phyloP scores from a whole-genome alignment of 2,888 invertebrate species.

The Sepioteuthis lessoniana region DNA sequence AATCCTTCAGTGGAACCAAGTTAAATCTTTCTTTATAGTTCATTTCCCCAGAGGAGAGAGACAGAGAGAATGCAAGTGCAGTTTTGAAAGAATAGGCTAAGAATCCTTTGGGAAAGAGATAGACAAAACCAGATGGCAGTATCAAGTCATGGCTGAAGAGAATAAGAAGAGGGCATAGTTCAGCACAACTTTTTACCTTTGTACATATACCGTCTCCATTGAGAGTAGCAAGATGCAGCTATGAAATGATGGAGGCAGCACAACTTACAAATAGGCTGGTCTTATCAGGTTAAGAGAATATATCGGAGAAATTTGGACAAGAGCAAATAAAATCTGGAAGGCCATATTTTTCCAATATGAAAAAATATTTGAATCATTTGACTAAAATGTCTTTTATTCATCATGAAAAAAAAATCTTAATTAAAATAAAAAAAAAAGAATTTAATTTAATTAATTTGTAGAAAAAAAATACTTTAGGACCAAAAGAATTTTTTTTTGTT shows the following conservation, averaged over 20 bases:
- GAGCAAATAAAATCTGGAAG: constrained; percentile 1
- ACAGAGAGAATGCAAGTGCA: not conserved
- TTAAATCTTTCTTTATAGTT: too few species aligned
- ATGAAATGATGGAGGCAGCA: constrained; percentile 17
- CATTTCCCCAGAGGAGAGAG: not conserved
- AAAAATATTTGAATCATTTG: constrained; percentile 45
- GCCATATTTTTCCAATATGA: constrained; percentile 45
- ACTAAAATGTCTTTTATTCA: not conserved
- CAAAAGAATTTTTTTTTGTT: not conserved
- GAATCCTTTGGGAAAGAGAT: not conserved
- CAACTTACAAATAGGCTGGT: not conserved
- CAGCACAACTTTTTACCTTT: not conserved
- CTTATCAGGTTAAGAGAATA: constrained; percentile 39
- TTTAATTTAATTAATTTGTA: not conserved
- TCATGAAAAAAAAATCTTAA: not conserved
- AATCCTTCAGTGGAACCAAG: too few species aligned
- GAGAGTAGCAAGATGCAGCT: not conserved
- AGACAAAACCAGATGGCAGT: not conserved
- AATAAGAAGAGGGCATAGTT: not conserved
- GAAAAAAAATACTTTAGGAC: constrained; percentile 36
- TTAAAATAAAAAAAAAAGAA: not conserved
- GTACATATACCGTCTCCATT: not conserved
- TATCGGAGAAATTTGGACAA: constrained; percentile 24
- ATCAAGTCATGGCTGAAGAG: not conserved
- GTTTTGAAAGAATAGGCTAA: not conserved